These are phyloP conservation scores for Menidia beryllina DNA, from an alignment of 2,113 vertebrate species.

Conservation along the genomic window DNA sequence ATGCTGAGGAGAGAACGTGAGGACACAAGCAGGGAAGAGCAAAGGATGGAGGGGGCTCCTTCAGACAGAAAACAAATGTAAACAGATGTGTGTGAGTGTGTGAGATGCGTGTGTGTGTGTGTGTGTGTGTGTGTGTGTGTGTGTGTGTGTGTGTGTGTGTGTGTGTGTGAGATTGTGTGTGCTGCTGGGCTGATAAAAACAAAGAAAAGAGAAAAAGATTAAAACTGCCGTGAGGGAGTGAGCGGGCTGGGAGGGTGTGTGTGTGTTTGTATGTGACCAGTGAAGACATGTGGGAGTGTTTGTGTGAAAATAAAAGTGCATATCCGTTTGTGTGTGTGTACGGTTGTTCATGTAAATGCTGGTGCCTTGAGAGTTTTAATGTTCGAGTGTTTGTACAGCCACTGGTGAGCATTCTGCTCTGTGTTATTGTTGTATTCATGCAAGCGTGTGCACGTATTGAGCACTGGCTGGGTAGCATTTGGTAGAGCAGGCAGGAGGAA, in stretches of 20 bases:
- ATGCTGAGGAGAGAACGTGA: conserved; percentile 21
- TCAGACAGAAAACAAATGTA: conserved; percentile 63
- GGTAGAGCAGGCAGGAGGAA: conserved; percentile 48
- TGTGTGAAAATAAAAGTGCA: conserved; percentile 45
- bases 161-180: conserved; percentile 34
- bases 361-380: conserved; percentile 40
- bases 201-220: conserved; percentile 6
- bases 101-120: conserved; percentile 49
- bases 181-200: conserved; percentile 1
- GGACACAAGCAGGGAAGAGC: conserved; percentile 2
- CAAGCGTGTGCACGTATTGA: conserved; percentile 38
- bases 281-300: conserved; percentile 45
- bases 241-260: conserved; percentile 24
- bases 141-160: conserved; percentile 44
- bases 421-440: conserved; percentile 47
- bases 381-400: conserved; percentile 46
- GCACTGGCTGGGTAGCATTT: conserved; percentile 27
- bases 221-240: conserved; percentile 41
- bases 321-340: conserved; percentile 26
- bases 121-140: conserved; percentile 39
- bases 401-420: conserved; percentile 29
- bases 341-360: conserved; percentile 43
- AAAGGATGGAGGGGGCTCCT: conserved; percentile 21
- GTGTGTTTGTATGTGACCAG: conserved; percentile 20
- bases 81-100: conserved; percentile 65